Evolutionary conservation across 2,113 vertebrate species (phyloP).

Genomic region (Cranoglanis bouderius): DNA sequence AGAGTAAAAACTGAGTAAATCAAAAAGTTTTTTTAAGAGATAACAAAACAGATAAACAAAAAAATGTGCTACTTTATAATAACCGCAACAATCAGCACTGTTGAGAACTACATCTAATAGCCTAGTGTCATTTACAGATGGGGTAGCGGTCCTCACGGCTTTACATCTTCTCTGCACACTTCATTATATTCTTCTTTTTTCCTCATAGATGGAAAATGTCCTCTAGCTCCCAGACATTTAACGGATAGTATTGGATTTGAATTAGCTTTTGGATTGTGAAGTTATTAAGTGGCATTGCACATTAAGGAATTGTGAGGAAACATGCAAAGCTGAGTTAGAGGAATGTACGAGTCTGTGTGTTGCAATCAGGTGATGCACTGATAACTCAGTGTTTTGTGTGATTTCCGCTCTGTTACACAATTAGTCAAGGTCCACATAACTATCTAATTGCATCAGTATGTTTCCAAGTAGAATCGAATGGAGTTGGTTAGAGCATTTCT

Average conservation of each 20-base stretch:
- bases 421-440: constrained; percentile 69
- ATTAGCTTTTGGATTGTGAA: neutral
- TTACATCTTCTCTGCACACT: neutral
- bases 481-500: constrained; percentile 55
- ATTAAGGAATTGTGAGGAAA: neutral
- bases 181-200: neutral
- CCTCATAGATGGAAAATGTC: neutral
- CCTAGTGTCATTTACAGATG: neutral
- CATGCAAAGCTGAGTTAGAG: neutral
- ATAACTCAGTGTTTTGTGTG: constrained; percentile 61
- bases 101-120: neutral
- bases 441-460: constrained; percentile 74
- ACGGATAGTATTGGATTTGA: neutral
- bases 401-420: constrained; percentile 69
- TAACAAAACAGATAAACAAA: neutral
- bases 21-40: neutral
- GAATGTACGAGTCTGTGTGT: constrained; percentile 9
- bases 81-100: neutral
- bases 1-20: neutral
- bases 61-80: neutral
- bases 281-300: neutral
- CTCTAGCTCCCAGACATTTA: neutral
- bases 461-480: constrained; percentile 57
- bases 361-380: constrained; percentile 47
- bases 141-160: neutral